Base-by-base conservation (phyloP, 2,888 invertebrate species). In the Lithophane socia region DNA sequence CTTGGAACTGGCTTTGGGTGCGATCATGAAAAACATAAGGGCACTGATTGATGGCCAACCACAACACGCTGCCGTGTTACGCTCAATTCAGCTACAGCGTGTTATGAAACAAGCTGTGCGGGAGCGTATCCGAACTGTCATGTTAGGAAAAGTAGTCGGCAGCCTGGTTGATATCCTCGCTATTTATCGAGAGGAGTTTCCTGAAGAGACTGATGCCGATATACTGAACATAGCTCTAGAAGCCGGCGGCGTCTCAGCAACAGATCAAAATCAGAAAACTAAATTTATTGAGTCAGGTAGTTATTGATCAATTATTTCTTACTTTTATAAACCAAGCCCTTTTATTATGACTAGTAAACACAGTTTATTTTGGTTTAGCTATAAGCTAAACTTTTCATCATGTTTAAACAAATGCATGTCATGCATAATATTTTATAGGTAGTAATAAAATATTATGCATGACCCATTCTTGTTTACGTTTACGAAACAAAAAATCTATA, bases 1-100 rank as follows among this genome's bases (percentile, higher is more conserved):
- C n/a, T 83, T 96, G 76, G 96, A 95, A 89, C 85, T 95, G 74
- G 94, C 94, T 37, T 85, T 96, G 71, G 96, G 96, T 73, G 75
- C 66, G 60, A 91, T 96, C 63, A 79, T 95, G 75, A 95, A 94
- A 88, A 90, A 93, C 49, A 86, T 95, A 56, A 93, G 90, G 84
- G 69, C 79, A 8, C 71, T 83, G 63, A 87, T 83, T 73, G 82
- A 80, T 49, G 47, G 68, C 3, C 72, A 78, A 9, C 69, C 83
- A 21, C 69, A 75, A 2, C 79, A 89, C 72, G 73, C 54, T 12
- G 18, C 54, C 8, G 29, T 82, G 61, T 86, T 92, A 82, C 76
- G 73, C 44, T 73, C 85, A 42, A 18, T 77, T 42, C 69, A 80
- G 29, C 58, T 87, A 61, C 83, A 89, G 85, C 92, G 93, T 58